Conservation (phyloP, 2,797 vertebrate genomes). For the Selene dorsalis region DNA sequence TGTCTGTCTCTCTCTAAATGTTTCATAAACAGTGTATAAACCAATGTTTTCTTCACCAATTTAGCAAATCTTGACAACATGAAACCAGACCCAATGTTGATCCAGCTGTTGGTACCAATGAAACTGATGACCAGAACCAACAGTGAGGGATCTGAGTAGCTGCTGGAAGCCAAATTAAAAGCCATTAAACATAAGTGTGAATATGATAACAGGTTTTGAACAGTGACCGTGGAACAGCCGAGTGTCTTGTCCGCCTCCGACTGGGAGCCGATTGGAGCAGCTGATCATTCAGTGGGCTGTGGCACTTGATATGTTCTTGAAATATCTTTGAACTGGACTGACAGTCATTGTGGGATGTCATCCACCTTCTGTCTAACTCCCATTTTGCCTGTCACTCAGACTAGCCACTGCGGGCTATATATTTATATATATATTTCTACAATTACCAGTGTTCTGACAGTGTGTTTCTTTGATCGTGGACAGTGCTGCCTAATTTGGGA, state of each 20-base stretch:
- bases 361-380: constrained; percentile 27
- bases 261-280: constrained; percentile 45
- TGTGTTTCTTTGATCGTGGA: constrained; percentile 52
- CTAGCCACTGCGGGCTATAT: constrained; percentile 24
- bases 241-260: constrained; percentile 32
- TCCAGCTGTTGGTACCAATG: background rate
- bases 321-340: constrained; percentile 58
- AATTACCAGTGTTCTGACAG: constrained; percentile 32
- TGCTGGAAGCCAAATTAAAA: constrained; percentile 25
- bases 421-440: constrained; percentile 30
- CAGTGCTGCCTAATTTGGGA: constrained; percentile 38
- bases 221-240: constrained; percentile 30
- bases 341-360: constrained; percentile 40
- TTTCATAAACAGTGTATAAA: constrained; percentile 1
- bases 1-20: background rate
- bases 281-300: constrained; percentile 43
- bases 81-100: background rate
- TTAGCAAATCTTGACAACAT: background rate
- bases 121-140: background rate
- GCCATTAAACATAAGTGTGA: constrained; percentile 11
- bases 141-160: background rate
- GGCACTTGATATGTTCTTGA: constrained; percentile 34
- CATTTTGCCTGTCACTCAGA: constrained; percentile 45
- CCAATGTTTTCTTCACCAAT: background rate
- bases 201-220: constrained; percentile 29